Evolutionary conservation across 2,113 vertebrate genomes (phyloP), one percentile per base, ranked within the genome.

Genomic region (Neodon shergylaensis): DNA sequence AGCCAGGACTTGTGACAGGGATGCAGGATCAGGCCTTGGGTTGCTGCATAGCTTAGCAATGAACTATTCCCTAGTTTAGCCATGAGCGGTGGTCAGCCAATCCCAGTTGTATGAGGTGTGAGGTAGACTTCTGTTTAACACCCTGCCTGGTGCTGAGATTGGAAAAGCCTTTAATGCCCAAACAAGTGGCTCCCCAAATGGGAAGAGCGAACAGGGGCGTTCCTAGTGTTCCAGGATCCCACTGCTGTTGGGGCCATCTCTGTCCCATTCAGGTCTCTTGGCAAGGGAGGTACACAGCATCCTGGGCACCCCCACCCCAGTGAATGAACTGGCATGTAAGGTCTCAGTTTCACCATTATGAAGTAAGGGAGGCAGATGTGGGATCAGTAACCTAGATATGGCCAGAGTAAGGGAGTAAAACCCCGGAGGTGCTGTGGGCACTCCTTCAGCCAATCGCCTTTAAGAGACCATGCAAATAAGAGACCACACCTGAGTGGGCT

Each of bases 241-340:
- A 6, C n/a, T 28, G 4, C 26, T 85, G 1, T 4, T 54, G 17
- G 82, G 16, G 65, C 4, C 19, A 31, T 21, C 73, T 36, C 84
- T 94, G 83, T n/a, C 81, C 47, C 68, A 7, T 17, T 82, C 31
- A 21, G 74, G 33, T 36, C n/a, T 24, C 72, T 22, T 12, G 22
- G 16, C 44, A 44, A 68, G 24, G 28, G 63, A 0, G 33, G 39
- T n/a, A 33, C 74, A 17, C 13, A 74, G 42, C 39, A 86, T 44
- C 61, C 73, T 49, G 52, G 3, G 0, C 7, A 3, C 7, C 9
- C 7, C 1, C 81, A 6, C 21, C 10, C 65, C 28, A 90, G 47
- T 47, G 6, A 68, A 22, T 0, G 0, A 19, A 22, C 26, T 63
- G 54, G 21, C 42, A 0, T 22, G 8, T 63, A 44, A 44, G 14